Evolutionary conservation across 1,140 invertebrate genomes (phyloP).

Genomic region (Pseudomyrmex flavicornis): DNA sequence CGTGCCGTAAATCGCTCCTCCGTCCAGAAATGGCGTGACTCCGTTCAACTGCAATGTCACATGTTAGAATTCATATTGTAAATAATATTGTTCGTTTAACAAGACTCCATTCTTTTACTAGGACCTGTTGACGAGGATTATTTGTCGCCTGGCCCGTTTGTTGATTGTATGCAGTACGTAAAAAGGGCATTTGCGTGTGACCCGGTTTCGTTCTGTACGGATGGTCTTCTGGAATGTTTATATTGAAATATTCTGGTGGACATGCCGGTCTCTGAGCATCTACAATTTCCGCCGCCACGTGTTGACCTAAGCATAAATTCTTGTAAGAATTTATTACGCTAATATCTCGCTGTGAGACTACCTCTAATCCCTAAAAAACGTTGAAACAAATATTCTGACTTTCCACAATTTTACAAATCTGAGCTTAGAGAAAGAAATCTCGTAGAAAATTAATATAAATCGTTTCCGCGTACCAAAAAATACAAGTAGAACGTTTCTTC

Average conservation of each 20-base stretch:
- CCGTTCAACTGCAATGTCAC: slow-evolving; percentile 86
- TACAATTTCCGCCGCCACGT: slow-evolving; percentile 88
- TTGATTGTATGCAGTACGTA: slow-evolving; percentile 85
- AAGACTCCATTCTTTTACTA: not conserved
- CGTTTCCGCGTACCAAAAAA: slow-evolving; percentile 87
- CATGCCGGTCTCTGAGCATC: slow-evolving; percentile 87
- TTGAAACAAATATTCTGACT: too few relatives aligned
- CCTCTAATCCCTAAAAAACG: too few relatives aligned
- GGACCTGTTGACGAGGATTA: slow-evolving; percentile 87
- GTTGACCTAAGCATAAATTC: slow-evolving; percentile 83
- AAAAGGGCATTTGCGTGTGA: slow-evolving; percentile 83
- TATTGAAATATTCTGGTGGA: slow-evolving; percentile 87
- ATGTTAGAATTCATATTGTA: slow-evolving; percentile 19
- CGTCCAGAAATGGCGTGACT: slow-evolving; percentile 88
- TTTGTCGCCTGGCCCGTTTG: slow-evolving; percentile 85
- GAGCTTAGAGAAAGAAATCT: not conserved
- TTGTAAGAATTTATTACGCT: slow-evolving; percentile 1
- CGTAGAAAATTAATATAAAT: not conserved
- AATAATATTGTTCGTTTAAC: not conserved
- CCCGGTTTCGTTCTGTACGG: slow-evolving; percentile 70
- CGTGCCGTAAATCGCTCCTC: slow-evolving; percentile 87
- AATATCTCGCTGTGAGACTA: too few relatives aligned
- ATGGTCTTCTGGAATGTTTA: slow-evolving; percentile 85
- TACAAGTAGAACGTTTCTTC: slow-evolving; percentile 88
- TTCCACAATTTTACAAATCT: slow-evolving; percentile 1